Evolutionary conservation across 2,888 invertebrate species (phyloP).

Genomic region (Pomacea canaliculata): DNA sequence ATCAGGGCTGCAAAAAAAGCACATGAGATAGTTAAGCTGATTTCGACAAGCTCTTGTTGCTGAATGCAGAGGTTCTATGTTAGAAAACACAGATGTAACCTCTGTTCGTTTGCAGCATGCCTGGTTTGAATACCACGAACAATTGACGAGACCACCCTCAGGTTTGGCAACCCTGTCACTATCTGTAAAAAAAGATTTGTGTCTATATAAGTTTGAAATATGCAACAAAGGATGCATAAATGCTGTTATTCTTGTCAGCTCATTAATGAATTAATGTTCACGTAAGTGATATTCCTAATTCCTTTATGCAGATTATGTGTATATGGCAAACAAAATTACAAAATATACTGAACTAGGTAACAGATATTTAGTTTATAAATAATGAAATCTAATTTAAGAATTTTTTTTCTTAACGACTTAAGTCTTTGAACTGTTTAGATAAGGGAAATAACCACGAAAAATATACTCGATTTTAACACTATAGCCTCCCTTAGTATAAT

Average conservation of each 20-base stretch:
- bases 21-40: constrained; percentile 69
- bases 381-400: no score
- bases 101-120: constrained; percentile 70
- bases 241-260: neutral
- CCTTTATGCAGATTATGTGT: no score
- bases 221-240: neutral
- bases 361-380: no score
- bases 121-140: constrained; percentile 67
- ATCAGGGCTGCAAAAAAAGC: constrained; percentile 70
- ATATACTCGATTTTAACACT: no score
- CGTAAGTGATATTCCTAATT: neutral
- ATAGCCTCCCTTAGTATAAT: no score
- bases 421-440: no score
- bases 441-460: no score
- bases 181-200: constrained; percentile 41
- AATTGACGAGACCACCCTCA: constrained; percentile 67
- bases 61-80: constrained; percentile 64
- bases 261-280: neutral
- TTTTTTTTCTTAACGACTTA: no score
- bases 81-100: constrained; percentile 68
- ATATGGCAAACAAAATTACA: no score
- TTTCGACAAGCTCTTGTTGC: constrained; percentile 64
- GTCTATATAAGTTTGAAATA: neutral
- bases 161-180: constrained; percentile 51
- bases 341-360: no score